Conservation (phyloP, 2,113 vertebrate species). For the Galbula dea region DNA sequence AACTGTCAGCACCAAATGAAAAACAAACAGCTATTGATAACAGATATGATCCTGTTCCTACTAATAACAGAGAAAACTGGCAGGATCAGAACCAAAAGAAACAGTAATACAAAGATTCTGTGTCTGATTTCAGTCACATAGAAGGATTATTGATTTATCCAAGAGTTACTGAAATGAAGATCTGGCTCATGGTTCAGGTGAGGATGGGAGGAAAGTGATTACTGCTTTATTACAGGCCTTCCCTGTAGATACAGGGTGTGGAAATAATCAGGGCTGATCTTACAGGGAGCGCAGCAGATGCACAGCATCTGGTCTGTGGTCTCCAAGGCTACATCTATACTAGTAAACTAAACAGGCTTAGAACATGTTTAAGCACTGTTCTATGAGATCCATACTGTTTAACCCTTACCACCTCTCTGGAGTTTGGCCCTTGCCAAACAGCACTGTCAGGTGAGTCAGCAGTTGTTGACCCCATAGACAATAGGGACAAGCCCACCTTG, state of each 20-base stretch:
- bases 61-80: neutral
- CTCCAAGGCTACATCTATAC: conserved; percentile 70
- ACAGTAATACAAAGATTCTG: neutral
- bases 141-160: conserved; percentile 48
- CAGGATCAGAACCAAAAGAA: conserved; percentile 19
- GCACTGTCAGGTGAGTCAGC: neutral
- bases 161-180: conserved; percentile 36
- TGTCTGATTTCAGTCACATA: conserved; percentile 22
- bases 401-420: conserved; percentile 12
- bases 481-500: neutral
- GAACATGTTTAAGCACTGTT: conserved; percentile 54
- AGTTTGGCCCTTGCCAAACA: neutral
- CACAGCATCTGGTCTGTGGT: conserved; percentile 63
- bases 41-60: neutral
- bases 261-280: conserved; percentile 63
- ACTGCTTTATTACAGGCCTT: conserved; percentile 54
- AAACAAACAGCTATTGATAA: neutral
- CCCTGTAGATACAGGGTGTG: conserved; percentile 38
- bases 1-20: neutral
- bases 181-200: conserved; percentile 41
- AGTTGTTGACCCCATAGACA: neutral
- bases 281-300: conserved; percentile 61
- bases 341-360: conserved; percentile 66
- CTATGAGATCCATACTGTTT: conserved; percentile 22
- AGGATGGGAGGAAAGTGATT: conserved; percentile 46